Evolutionary conservation across 1,140 invertebrate genomes (phyloP).

Genomic region (Polypedilum vanderplanki): DNA sequence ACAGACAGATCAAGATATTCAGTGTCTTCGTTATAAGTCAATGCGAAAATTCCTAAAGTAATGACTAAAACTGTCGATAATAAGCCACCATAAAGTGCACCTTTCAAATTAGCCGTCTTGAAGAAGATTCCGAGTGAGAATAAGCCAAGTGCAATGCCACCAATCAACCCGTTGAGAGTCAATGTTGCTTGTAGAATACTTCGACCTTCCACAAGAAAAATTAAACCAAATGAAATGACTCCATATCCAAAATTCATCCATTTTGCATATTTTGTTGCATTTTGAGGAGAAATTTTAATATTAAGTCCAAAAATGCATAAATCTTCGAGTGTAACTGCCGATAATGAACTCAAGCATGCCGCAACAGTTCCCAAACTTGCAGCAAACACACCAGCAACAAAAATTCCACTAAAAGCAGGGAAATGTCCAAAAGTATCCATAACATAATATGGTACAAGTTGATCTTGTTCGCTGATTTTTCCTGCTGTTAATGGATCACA

Average conservation of each 20-base stretch:
- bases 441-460: slow-evolving; percentile 75
- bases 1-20: slow-evolving; percentile 43
- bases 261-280: slow-evolving; percentile 52
- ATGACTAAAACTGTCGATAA: slow-evolving; percentile 46
- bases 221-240: slow-evolving; percentile 49
- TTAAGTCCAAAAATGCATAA: slow-evolving; percentile 62
- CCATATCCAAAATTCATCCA: slow-evolving; percentile 47
- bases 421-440: slow-evolving; percentile 66
- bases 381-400: slow-evolving; percentile 72
- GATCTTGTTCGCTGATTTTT: slow-evolving; percentile 57
- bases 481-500: slow-evolving; percentile 68
- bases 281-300: slow-evolving; percentile 59
- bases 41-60: slow-evolving; percentile 47
- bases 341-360: slow-evolving; percentile 81
- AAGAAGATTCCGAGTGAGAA: slow-evolving; percentile 85
- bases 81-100: slow-evolving; percentile 48
- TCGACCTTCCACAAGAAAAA: slow-evolving; percentile 75
- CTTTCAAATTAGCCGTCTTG: slow-evolving; percentile 72
- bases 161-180: slow-evolving; percentile 81
- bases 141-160: slow-evolving; percentile 74
- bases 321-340: slow-evolving; percentile 85
- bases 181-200: slow-evolving; percentile 71
- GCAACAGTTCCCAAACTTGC: slow-evolving; percentile 74
- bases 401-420: slow-evolving; percentile 74
- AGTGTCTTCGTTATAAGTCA: slow-evolving; percentile 45